phyloP scores from a whole-genome alignment of 1,140 invertebrate genomes.

The Hylaeus anthracinus region DNA sequence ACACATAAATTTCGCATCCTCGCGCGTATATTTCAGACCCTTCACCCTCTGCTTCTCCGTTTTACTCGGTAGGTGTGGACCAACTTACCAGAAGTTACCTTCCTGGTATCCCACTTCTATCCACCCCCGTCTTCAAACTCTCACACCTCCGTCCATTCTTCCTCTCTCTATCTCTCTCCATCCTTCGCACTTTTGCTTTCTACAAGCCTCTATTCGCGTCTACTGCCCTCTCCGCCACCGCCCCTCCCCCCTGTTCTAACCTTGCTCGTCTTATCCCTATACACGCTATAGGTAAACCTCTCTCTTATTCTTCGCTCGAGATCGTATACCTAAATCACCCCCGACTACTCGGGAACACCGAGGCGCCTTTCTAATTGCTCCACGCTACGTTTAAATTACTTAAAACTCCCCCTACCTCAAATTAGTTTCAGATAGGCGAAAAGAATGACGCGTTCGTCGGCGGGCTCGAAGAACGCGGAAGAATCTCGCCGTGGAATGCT shows the following conservation, averaged over 20 bases:
- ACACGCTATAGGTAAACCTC: slow-evolving; percentile 61
- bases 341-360: slow-evolving; percentile 66
- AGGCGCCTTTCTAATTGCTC: slow-evolving; percentile 77
- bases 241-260: slow-evolving; percentile 40
- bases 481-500: slow-evolving; percentile 70
- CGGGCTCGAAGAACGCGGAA: slow-evolving; percentile 60
- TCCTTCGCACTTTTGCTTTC: slow-evolving; percentile 57
- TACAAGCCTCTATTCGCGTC: not conserved
- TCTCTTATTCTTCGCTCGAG: slow-evolving; percentile 75
- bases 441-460: slow-evolving; percentile 74
- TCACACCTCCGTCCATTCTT: slow-evolving; percentile 31
- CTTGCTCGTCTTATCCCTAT: slow-evolving; percentile 55
- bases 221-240: not conserved
- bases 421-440: slow-evolving; percentile 79
- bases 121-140: slow-evolving; percentile 31
- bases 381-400: slow-evolving; percentile 78
- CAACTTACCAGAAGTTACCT: slow-evolving; percentile 78
- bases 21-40: slow-evolving; percentile 78
- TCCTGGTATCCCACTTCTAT: slow-evolving; percentile 59
- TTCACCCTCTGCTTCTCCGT: slow-evolving; percentile 65
- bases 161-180: slow-evolving; percentile 53
- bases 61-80: slow-evolving; percentile 69
- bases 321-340: slow-evolving; percentile 77
- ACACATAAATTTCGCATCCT: slow-evolving; percentile 80
- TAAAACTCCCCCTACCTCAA: slow-evolving; percentile 68